phyloP scores from a whole-genome alignment of 1,140 invertebrate genomes.

The Drusus annulatus region DNA sequence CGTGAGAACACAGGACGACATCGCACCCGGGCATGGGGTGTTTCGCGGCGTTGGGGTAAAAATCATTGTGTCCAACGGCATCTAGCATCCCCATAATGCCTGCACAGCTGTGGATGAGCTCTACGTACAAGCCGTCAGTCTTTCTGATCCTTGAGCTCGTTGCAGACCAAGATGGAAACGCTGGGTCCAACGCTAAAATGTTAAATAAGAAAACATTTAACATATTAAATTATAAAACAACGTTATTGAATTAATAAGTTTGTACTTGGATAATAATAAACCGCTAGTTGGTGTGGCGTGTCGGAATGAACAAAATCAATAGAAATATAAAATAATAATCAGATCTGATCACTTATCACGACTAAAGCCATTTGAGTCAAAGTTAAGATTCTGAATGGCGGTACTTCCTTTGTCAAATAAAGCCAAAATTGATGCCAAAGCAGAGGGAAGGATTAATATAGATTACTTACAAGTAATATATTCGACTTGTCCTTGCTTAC shows the following conservation, averaged over 20 bases:
- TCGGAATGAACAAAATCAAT: too few relatives aligned
- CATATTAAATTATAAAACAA: neutral
- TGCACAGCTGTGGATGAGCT: slow-evolving; percentile 78
- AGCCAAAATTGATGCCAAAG: too few relatives aligned
- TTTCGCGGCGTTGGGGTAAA: slow-evolving; percentile 74
- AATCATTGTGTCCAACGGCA: slow-evolving; percentile 74
- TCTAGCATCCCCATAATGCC: slow-evolving; percentile 71
- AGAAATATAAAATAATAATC: too few relatives aligned
- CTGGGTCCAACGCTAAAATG: slow-evolving; percentile 27
- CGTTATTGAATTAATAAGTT: too few relatives aligned
- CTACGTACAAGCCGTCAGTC: slow-evolving; percentile 74
- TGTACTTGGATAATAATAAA: too few relatives aligned
- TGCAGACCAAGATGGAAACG: neutral
- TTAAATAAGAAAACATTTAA: neutral
- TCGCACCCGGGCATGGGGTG: slow-evolving; percentile 74
- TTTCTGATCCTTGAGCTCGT: neutral
- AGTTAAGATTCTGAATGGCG: too few relatives aligned
- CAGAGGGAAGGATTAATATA: too few relatives aligned
- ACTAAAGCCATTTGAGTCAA: too few relatives aligned
- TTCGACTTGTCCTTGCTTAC: slow-evolving; percentile 50
- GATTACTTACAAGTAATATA: slow-evolving; percentile 60
- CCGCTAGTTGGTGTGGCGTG: too few relatives aligned
- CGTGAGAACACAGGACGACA: slow-evolving; percentile 57
- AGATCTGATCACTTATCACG: too few relatives aligned
- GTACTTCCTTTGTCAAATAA: too few relatives aligned